Evolutionary conservation across 2,113 vertebrate genomes (phyloP).

Genomic region (Brachirus orientalis): DNA sequence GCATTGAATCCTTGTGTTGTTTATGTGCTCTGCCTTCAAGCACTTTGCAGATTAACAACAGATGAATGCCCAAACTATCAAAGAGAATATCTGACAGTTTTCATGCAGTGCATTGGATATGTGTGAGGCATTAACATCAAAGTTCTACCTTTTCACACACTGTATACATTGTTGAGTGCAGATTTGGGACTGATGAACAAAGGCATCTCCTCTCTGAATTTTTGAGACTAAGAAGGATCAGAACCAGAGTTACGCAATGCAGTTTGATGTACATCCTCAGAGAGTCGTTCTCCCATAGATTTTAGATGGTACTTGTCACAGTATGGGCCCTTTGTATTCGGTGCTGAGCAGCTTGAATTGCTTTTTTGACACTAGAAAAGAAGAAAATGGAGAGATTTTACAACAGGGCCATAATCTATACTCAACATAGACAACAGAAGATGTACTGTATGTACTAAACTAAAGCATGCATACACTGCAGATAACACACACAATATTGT

Average conservation of each 20-base stretch:
- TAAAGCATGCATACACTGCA: neutral
- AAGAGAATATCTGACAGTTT: slow-evolving; percentile 31
- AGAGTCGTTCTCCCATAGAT: slow-evolving; percentile 20
- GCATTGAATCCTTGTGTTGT: neutral
- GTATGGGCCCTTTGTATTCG: slow-evolving; percentile 3
- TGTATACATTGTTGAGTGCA: slow-evolving; percentile 15
- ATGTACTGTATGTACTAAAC: neutral
- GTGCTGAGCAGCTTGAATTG: slow-evolving; percentile 13
- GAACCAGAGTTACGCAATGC: slow-evolving; percentile 15
- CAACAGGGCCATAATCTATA: neutral
- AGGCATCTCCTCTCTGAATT: slow-evolving; percentile 25
- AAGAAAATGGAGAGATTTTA: neutral
- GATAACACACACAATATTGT: slow-evolving; percentile 4
- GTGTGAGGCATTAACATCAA: slow-evolving; percentile 20
- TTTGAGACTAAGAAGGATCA: slow-evolving; percentile 33
- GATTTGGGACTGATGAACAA: slow-evolving; percentile 21
- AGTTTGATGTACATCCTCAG: slow-evolving; percentile 45
- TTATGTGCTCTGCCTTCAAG: slow-evolving; percentile 17
- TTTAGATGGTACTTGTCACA: slow-evolving; percentile 34
- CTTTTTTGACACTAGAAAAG: neutral
- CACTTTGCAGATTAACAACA: neutral
- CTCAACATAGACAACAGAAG: slow-evolving; percentile 9
- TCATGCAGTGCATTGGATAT: slow-evolving; percentile 13
- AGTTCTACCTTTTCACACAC: slow-evolving; percentile 16
- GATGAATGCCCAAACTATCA: slow-evolving; percentile 27